Percentiles rank a stretch among this genome's conserved stretches.
phyloP scores from a whole-genome alignment of 1,140 invertebrate genomes.

The Drosophila parabipectinata region DNA sequence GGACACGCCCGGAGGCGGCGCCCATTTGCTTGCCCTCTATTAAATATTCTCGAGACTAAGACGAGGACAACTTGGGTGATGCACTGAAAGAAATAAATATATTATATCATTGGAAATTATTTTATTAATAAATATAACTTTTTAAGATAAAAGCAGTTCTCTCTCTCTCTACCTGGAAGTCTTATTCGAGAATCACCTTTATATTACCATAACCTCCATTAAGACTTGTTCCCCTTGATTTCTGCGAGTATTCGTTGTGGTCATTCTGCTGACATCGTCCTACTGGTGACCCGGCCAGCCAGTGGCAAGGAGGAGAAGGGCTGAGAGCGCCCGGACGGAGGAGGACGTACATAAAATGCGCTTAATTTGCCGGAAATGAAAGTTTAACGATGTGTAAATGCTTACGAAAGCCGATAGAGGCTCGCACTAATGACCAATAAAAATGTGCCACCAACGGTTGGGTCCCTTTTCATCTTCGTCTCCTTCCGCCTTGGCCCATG shows the following conservation, averaged over 20 bases:
- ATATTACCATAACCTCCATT: not conserved
- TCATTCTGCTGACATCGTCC: conserved; percentile 72
- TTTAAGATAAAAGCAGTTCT: too few relatives aligned
- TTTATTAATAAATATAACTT: not conserved
- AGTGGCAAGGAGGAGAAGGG: not conserved
- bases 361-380: conserved; percentile 83
- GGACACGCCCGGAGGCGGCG: conserved; percentile 51
- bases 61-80: conserved; percentile 4
- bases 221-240: not conserved
- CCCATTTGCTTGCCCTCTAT: conserved; percentile 63
- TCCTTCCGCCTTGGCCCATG: not conserved
- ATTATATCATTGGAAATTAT: not conserved
- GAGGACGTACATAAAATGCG: conserved; percentile 76
- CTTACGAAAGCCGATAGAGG: conserved; percentile 82
- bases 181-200: too few relatives aligned
- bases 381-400: conserved; percentile 83
- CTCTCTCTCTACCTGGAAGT: too few relatives aligned
- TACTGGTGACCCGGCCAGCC: conserved; percentile 42
- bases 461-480: conserved; percentile 6
- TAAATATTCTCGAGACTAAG: conserved; percentile 60
- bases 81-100: not conserved
- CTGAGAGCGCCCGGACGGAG: conserved; percentile 24
- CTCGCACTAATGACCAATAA: conserved; percentile 81
- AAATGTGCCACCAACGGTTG: conserved; percentile 66
- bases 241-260: conserved; percentile 40